Evolutionary conservation across 23 tunicate species (phyloP).

Genomic region (Clavelina lepadiformis): DNA sequence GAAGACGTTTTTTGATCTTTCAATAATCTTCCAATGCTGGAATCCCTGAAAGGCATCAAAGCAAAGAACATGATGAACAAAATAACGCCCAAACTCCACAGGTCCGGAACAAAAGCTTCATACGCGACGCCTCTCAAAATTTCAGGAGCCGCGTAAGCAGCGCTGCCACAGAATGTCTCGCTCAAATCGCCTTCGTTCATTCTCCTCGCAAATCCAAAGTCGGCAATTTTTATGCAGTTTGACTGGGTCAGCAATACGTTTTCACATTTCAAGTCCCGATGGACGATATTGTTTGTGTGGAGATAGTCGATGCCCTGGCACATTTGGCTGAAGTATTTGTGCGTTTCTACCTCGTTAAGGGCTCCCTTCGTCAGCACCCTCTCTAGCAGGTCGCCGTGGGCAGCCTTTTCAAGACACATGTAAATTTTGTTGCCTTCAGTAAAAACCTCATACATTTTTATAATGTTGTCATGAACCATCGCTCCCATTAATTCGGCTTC

Average conservation of each 20-base stretch:
- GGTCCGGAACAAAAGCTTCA: slow-evolving; percentile 34
- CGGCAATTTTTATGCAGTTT: slow-evolving; percentile 46
- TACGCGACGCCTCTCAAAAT: slow-evolving; percentile 57
- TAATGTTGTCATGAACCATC: slow-evolving; percentile 46
- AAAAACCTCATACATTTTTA: slow-evolving; percentile 50
- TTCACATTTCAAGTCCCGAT: slow-evolving; percentile 76
- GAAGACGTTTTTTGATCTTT: slow-evolving; percentile 32
- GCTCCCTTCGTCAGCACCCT: slow-evolving; percentile 48
- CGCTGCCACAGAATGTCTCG: slow-evolving; percentile 72
- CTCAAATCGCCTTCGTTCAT: slow-evolving; percentile 7
- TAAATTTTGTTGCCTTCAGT: slow-evolving; percentile 47
- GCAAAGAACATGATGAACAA: slow-evolving; percentile 50
- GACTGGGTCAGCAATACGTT: slow-evolving; percentile 32
- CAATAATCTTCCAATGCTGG: slow-evolving; percentile 15
- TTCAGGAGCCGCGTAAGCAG: slow-evolving; percentile 81
- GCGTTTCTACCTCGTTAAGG: slow-evolving; percentile 35
- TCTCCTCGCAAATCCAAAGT: slow-evolving; percentile 60
- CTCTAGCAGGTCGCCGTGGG: slow-evolving; percentile 59
- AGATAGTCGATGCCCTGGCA: slow-evolving; percentile 47
- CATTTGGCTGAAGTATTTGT: slow-evolving; percentile 33
- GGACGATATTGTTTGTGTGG: slow-evolving; percentile 28
- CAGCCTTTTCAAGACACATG: slow-evolving; percentile 52
- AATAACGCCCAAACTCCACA: slow-evolving; percentile 80
- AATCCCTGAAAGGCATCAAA: slow-evolving; percentile 71
- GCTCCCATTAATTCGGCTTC: slow-evolving; percentile 33